Percentiles rank a stretch among this genome's conserved stretches.
These are phyloP conservation scores for Elephantulus edwardii DNA, from an alignment of 2,113 vertebrate species.

Conservation along the genomic window DNA sequence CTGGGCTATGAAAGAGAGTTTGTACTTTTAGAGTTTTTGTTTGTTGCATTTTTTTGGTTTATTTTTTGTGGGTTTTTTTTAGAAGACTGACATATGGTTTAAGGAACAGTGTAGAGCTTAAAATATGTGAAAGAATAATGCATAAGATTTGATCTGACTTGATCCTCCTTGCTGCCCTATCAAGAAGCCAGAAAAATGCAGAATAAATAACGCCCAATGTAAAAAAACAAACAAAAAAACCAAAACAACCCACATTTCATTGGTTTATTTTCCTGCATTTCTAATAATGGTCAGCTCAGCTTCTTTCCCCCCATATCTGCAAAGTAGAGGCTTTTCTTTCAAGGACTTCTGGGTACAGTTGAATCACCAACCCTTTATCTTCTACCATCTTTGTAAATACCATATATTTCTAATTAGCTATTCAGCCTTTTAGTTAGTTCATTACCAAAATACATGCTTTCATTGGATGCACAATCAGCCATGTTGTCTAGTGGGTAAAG, in stretches of 20 bases:
- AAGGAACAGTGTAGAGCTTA: background rate
- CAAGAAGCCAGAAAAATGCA: background rate
- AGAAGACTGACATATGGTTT: background rate
- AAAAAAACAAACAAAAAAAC: too few species aligned
- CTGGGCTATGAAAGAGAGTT: background rate
- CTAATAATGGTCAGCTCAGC: background rate
- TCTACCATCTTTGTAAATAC: conserved; percentile 13
- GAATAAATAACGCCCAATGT: background rate
- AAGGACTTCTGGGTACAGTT: background rate
- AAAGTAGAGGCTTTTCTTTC: background rate
- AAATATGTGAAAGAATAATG: background rate
- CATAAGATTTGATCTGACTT: background rate
- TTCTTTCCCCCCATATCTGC: background rate
- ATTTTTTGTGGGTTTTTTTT: too few species aligned
- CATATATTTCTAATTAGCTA: conserved; percentile 46
- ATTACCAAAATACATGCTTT: conserved; percentile 30
- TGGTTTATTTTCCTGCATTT: background rate
- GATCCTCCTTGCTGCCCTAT: background rate
- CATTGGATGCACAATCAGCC: background rate
- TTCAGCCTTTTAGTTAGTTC: conserved; percentile 40
- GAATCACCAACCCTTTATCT: background rate
- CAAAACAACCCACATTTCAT: too few species aligned
- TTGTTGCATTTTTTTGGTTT: too few species aligned
- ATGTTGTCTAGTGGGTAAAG: too few species aligned
- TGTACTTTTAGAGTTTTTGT: background rate